Percentiles rank a stretch among this genome's conserved stretches.
Conservation (phyloP, 1,140 invertebrate species). For the Drosophila cardini region DNA sequence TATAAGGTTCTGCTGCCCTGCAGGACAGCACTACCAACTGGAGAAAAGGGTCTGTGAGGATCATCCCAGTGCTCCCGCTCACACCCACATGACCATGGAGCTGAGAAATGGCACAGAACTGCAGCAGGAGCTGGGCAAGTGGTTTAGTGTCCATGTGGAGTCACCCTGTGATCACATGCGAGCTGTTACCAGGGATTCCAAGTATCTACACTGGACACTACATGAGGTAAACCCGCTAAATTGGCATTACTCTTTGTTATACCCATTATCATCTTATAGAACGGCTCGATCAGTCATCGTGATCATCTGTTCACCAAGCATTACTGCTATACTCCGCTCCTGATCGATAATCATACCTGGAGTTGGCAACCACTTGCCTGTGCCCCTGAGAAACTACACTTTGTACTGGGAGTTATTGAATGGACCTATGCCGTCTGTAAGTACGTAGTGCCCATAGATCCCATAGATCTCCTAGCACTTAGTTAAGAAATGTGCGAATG, state of each 20-base stretch:
- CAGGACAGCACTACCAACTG: conserved; percentile 61
- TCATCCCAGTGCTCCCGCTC: neutral
- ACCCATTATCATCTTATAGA: conserved; percentile 23
- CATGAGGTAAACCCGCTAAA: conserved; percentile 50
- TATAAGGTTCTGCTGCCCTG: conserved; percentile 72
- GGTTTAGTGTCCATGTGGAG: conserved; percentile 62
- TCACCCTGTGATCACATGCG: conserved; percentile 73
- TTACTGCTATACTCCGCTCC: conserved; percentile 66
- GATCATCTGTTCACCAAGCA: conserved; percentile 68
- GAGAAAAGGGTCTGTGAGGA: conserved; percentile 29
- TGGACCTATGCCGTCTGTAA: conserved; percentile 83
- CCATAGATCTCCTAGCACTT: neutral
- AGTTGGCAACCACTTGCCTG: conserved; percentile 75
- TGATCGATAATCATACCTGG: conserved; percentile 47
- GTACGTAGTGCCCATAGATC: conserved; percentile 20
- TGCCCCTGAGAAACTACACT: conserved; percentile 64
- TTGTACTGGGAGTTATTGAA: conserved; percentile 66
- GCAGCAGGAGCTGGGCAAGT: conserved; percentile 21
- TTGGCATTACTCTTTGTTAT: neutral
- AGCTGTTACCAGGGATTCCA: conserved; percentile 39
- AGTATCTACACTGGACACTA: conserved; percentile 65
- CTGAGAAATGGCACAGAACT: conserved; percentile 42
- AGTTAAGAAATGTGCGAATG: neutral
- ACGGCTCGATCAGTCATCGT: conserved; percentile 65
- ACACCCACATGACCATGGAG: conserved; percentile 52